phyloP scores from a whole-genome alignment of 1,140 invertebrate species.

The Spodoptera frugiperda region DNA sequence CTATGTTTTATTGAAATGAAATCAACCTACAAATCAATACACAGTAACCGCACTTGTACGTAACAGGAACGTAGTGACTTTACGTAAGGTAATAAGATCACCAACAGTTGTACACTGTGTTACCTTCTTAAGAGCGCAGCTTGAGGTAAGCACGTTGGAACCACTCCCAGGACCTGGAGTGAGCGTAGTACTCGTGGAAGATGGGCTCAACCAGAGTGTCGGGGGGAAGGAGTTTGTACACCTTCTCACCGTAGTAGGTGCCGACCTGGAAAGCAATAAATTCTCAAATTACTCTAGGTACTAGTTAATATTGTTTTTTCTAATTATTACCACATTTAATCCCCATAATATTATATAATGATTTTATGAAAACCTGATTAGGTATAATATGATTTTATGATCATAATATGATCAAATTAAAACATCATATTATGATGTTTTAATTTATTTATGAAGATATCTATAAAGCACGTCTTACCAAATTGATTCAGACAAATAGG shows the following conservation, averaged over 20 bases:
- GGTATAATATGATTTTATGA: no score
- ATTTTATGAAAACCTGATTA: no score
- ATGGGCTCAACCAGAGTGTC: conserved; percentile 88
- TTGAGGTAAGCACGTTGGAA: conserved; percentile 85
- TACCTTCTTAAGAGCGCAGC: conserved; percentile 83
- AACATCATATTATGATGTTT: no score
- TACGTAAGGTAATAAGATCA: neutral
- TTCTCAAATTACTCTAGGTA: neutral
- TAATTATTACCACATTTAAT: no score
- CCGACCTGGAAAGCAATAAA: conserved; percentile 87
- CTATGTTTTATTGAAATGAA: conserved; percentile 34
- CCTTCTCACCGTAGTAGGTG: conserved; percentile 93
- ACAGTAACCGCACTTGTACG: conserved; percentile 29
- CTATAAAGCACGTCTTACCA: no score
- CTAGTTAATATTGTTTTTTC: no score
- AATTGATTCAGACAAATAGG: no score
- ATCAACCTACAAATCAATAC: conserved; percentile 5
- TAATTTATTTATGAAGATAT: no score
- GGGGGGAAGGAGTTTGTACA: conserved; percentile 89
- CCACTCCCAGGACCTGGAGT: conserved; percentile 85
- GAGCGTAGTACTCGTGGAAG: conserved; percentile 91
- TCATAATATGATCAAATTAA: no score
- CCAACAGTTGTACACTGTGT: conserved; percentile 1
- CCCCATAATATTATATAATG: no score
- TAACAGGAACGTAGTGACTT: conserved; percentile 20